Evolutionary conservation across 2,113 vertebrate species (phyloP).

Genomic region (Albula glossodonta): DNA sequence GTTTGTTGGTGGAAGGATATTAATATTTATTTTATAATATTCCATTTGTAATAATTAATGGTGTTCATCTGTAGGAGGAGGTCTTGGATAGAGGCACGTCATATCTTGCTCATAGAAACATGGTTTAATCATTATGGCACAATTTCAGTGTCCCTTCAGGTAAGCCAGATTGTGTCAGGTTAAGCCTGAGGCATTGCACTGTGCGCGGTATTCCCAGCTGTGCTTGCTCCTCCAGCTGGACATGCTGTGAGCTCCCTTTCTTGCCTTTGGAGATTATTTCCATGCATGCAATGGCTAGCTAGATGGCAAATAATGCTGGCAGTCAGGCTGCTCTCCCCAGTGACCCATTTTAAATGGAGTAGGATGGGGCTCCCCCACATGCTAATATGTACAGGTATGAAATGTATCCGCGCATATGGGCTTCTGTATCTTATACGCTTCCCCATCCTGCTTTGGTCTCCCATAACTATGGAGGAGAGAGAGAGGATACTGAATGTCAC

Average conservation of each 20-base stretch:
- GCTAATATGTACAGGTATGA: background rate
- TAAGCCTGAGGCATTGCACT: background rate
- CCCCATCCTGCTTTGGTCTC: background rate
- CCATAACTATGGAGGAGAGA: background rate
- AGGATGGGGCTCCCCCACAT: background rate
- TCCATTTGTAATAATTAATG: too few relatives aligned
- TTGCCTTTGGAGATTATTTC: conserved; percentile 1
- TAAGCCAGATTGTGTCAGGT: background rate
- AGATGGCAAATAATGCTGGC: background rate
- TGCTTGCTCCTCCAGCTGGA: background rate
- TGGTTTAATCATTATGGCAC: background rate
- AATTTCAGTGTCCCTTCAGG: background rate
- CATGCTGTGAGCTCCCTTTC: background rate
- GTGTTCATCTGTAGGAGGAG: too few relatives aligned
- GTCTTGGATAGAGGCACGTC: background rate
- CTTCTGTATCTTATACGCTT: background rate
- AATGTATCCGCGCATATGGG: background rate
- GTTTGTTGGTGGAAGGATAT: too few relatives aligned
- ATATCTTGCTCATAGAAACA: background rate
- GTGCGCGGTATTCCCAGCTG: background rate
- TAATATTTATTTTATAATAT: too few relatives aligned
- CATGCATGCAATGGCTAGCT: background rate
- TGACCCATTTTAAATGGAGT: background rate
- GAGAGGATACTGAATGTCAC: too few relatives aligned
- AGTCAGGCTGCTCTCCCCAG: background rate